These are phyloP conservation scores for Phania funesta DNA, from an alignment of 2,888 invertebrate genomes.

Conservation along the genomic window DNA sequence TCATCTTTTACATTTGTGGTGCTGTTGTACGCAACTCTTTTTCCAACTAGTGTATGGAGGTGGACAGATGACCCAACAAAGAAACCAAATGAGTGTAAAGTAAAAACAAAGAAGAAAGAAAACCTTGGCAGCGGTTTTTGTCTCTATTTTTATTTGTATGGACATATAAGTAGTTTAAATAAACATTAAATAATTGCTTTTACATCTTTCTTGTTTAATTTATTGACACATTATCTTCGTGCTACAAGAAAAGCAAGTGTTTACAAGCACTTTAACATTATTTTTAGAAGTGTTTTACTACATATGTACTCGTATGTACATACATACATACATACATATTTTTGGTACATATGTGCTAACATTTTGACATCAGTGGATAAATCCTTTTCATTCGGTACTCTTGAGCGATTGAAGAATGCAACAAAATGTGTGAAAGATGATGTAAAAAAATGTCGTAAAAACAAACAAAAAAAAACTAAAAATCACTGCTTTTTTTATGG, in stretches of 20 bases:
- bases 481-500: slow-evolving; percentile 19
- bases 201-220: slow-evolving; percentile 6
- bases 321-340: too few species aligned
- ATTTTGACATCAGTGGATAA: too few species aligned
- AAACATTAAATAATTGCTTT: slow-evolving; percentile 26
- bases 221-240: slow-evolving; percentile 50
- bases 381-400: slow-evolving; percentile 9
- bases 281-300: slow-evolving; percentile 11
- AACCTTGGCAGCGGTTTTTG: slow-evolving; percentile 35
- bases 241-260: slow-evolving; percentile 44
- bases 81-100: slow-evolving; percentile 26
- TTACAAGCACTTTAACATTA: slow-evolving; percentile 61
- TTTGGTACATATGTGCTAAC: too few species aligned
- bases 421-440: slow-evolving; percentile 26
- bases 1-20: too few species aligned
- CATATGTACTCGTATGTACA: too few species aligned
- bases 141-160: not conserved
- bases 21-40: too few species aligned
- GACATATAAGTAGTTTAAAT: slow-evolving; percentile 25
- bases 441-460: slow-evolving; percentile 25
- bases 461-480: slow-evolving; percentile 17
- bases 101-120: not conserved
- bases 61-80: not conserved
- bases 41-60: too few species aligned
- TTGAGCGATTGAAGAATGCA: slow-evolving; percentile 6